Conservation (phyloP, 2,888 invertebrate species). For the Phania funesta region DNA sequence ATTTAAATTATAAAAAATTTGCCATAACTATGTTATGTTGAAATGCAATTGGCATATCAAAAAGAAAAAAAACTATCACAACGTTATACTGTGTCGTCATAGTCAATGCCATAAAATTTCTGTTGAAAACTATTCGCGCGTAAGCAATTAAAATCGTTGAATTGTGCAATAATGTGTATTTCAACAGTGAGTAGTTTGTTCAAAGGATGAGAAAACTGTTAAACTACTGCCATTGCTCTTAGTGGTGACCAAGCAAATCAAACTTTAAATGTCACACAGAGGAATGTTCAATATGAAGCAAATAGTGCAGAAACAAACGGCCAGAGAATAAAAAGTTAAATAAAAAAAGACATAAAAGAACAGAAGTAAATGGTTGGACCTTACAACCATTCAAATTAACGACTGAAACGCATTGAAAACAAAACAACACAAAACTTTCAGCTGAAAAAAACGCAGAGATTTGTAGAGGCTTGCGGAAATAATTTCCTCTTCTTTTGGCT, state of each 20-base stretch:
- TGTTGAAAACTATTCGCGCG: conserved; percentile 68
- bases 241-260: conserved; percentile 56
- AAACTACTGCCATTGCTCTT: conserved; percentile 32
- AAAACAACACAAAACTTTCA: conserved; percentile 42
- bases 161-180: conserved; percentile 68
- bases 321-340: conserved; percentile 20
- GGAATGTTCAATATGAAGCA: conserved; percentile 56
- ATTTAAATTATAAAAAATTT: background rate
- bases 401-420: conserved; percentile 61
- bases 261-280: conserved; percentile 61
- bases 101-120: conserved; percentile 53
- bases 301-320: conserved; percentile 64
- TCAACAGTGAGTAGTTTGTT: conserved; percentile 41
- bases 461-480: conserved; percentile 63
- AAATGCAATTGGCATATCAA: background rate
- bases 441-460: conserved; percentile 44
- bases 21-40: background rate
- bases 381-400: conserved; percentile 56
- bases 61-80: conserved; percentile 3
- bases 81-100: conserved; percentile 44
- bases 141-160: conserved; percentile 70
- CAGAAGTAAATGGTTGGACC: conserved; percentile 47
- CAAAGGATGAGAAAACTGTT: conserved; percentile 56
- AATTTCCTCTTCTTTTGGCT: conserved; percentile 55
- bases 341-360: background rate